Evolutionary conservation across 1,140 invertebrate genomes (phyloP).

Genomic region (Drosophila erecta): DNA sequence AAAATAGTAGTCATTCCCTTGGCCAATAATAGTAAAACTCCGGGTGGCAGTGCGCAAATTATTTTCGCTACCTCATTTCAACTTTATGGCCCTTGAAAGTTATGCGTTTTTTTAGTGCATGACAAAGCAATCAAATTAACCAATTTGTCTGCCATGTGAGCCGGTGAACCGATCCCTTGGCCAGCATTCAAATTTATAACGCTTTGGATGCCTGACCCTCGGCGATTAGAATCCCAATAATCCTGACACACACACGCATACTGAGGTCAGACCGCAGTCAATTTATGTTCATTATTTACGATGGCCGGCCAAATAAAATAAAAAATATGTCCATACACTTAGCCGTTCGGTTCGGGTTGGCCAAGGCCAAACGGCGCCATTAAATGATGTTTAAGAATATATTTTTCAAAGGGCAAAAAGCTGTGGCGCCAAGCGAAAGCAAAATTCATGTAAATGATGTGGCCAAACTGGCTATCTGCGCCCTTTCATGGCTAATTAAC

Average conservation of each 20-base stretch:
- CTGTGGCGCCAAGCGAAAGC: neutral
- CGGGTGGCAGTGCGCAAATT: neutral
- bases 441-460: conserved; percentile 57
- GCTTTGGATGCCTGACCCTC: conserved; percentile 36
- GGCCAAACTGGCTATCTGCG: conserved; percentile 17
- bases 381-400: conserved; percentile 55
- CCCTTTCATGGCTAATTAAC: conserved; percentile 71
- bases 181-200: conserved; percentile 51
- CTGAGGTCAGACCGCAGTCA: conserved; percentile 39
- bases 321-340: conserved; percentile 50
- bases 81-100: conserved; percentile 20
- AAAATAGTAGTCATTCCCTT: conserved; percentile 2
- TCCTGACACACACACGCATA: conserved; percentile 22
- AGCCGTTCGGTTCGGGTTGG: neutral
- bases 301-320: conserved; percentile 55
- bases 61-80: conserved; percentile 12
- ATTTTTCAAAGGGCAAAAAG: conserved; percentile 36
- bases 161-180: conserved; percentile 28
- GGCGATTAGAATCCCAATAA: conserved; percentile 52
- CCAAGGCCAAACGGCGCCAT: conserved; percentile 48
- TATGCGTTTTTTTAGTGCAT: conserved; percentile 24
- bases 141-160: conserved; percentile 34
- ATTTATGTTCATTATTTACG: conserved; percentile 71
- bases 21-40: neutral
- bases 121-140: conserved; percentile 62